phyloP scores from a whole-genome alignment of 2,797 vertebrate genomes.

The Prionace glauca region DNA sequence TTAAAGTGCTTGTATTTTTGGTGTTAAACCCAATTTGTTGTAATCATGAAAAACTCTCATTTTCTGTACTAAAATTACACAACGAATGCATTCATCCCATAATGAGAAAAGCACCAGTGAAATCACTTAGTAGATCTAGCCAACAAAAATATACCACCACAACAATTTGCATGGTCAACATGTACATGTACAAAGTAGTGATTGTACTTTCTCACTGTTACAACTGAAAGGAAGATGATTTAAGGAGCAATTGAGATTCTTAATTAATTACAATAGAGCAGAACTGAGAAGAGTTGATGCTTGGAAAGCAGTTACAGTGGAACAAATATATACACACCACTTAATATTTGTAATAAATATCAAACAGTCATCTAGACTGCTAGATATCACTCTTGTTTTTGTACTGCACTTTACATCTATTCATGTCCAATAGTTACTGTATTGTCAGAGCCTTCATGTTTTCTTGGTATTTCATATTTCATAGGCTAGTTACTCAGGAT shows the following conservation, averaged over 20 bases:
- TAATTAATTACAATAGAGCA: neutral
- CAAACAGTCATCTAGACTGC: neutral
- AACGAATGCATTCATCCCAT: neutral
- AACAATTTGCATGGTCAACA: neutral
- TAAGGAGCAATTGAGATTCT: neutral
- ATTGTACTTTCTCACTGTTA: neutral
- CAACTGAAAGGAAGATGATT: neutral
- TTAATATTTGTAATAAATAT: neutral
- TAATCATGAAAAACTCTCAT: neutral
- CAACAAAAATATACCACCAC: neutral
- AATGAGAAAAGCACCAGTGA: neutral
- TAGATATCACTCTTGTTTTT: neutral
- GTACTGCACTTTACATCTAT: neutral
- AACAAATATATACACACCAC: neutral
- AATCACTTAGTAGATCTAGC: neutral
- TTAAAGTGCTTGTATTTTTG: neutral
- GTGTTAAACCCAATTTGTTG: slow-evolving; percentile 5
- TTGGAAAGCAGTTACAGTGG: neutral
- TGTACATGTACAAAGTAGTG: neutral
- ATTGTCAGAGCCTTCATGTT: neutral
- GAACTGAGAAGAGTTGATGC: neutral
- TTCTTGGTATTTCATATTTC: neutral
- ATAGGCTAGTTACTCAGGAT: neutral
- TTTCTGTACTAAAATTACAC: neutral
- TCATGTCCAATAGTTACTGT: neutral